Percentiles rank a stretch among this genome's conserved stretches.
These are phyloP conservation scores for Formica exsecta DNA, from an alignment of 1,140 invertebrate genomes.

Conservation along the genomic window DNA sequence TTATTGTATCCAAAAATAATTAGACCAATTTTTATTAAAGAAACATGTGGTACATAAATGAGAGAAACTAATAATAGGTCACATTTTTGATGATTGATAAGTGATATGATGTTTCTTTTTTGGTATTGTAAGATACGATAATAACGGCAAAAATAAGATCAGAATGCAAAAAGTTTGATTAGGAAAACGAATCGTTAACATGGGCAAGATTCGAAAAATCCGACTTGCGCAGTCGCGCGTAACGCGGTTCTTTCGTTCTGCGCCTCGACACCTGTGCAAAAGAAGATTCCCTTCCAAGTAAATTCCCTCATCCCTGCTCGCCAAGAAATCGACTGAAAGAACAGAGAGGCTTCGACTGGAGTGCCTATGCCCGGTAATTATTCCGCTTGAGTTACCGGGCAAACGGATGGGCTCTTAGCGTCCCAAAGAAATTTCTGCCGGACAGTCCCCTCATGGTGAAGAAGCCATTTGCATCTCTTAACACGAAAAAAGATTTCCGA, in stretches of 20 bases:
- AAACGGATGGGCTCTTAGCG: conserved; percentile 47
- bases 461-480: conserved; percentile 50
- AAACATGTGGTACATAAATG: neutral
- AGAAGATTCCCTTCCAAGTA: conserved; percentile 16
- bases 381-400: conserved; percentile 67
- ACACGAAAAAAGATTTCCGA: conserved; percentile 40
- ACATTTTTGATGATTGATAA: neutral
- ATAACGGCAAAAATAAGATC: neutral
- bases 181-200: conserved; percentile 17
- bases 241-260: conserved; percentile 61
- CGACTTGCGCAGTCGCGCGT: conserved; percentile 44
- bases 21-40: neutral
- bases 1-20: neutral
- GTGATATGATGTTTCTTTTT: neutral
- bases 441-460: conserved; percentile 35
- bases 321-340: conserved; percentile 37
- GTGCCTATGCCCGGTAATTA: conserved; percentile 57
- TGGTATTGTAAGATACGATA: neutral
- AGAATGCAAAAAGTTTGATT: neutral
- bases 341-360: conserved; percentile 8
- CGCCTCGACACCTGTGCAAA: conserved; percentile 54
- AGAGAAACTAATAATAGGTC: neutral
- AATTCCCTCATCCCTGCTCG: conserved; percentile 48
- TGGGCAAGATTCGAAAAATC: conserved; percentile 18
- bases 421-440: conserved; percentile 42